A percentile compares a stretch with the other conserved stretches of the same genome.
Evolutionary conservation across 2,113 vertebrate species (phyloP).

Genomic region (Diglossa brunneiventris): DNA sequence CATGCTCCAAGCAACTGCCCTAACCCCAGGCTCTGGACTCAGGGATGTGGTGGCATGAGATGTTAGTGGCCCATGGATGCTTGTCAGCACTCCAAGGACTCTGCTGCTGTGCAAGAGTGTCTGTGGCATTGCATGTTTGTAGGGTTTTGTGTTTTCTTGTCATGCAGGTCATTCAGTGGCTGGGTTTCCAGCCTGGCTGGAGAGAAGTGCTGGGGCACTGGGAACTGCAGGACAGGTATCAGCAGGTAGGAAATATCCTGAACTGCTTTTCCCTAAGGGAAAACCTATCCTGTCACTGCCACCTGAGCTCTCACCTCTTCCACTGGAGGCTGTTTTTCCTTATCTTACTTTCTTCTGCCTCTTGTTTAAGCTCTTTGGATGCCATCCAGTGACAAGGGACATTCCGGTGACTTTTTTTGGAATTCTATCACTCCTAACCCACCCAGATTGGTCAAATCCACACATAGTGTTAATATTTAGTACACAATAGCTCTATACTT

Average conservation of each 20-base stretch:
- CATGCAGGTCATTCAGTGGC: neutral
- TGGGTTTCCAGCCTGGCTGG: neutral
- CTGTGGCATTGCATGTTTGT: neutral
- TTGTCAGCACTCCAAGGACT: neutral
- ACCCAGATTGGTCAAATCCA: neutral
- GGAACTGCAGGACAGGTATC: neutral
- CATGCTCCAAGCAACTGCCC: neutral
- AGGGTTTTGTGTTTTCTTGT: neutral
- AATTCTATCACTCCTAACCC: neutral
- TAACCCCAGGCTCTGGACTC: too few species aligned
- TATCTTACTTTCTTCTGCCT: neutral
- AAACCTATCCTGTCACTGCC: neutral
- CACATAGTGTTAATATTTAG: neutral
- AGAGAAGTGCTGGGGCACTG: neutral
- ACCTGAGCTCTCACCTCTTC: neutral
- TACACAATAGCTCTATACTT: neutral
- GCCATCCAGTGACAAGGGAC: neutral
- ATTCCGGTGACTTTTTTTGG: neutral
- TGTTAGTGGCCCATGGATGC: neutral
- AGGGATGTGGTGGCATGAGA: neutral
- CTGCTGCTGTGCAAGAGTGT: accelerated
- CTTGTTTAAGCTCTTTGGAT: neutral
- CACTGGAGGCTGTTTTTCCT: neutral
- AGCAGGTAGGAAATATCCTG: neutral
- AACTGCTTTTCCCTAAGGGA: neutral